Evolutionary conservation across 2,888 invertebrate species (phyloP).

Genomic region (Dascillus cervinus): DNA sequence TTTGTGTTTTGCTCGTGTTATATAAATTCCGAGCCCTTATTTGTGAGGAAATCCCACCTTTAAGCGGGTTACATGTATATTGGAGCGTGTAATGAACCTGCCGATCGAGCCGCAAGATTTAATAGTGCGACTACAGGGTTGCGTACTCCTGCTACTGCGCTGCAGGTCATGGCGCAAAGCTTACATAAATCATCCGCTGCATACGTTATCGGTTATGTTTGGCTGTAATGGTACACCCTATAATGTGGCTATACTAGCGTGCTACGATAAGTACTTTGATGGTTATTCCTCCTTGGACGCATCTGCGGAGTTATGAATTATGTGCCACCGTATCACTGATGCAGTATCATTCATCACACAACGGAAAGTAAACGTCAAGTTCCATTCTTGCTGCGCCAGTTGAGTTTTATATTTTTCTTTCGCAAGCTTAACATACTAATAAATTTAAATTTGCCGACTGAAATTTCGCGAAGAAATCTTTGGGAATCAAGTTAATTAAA

Average conservation of each 20-base stretch:
- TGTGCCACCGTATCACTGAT: neutral
- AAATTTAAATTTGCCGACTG: too few species aligned
- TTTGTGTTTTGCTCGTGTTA: too few species aligned
- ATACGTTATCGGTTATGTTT: neutral
- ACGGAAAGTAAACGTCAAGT: too few species aligned
- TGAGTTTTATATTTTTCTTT: too few species aligned
- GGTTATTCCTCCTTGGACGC: neutral
- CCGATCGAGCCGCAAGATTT: too few species aligned
- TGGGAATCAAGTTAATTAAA: too few species aligned
- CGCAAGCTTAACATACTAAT: too few species aligned
- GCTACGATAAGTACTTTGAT: neutral
- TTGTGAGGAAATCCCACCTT: too few species aligned
- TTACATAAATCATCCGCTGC: conserved; percentile 1
- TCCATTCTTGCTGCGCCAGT: neutral
- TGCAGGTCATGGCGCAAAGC: neutral
- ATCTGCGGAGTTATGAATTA: neutral
- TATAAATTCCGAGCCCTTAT: too few species aligned
- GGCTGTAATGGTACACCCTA: neutral
- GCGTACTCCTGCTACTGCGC: neutral
- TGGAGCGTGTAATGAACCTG: too few species aligned
- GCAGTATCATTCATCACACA: neutral
- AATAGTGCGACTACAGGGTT: neutral
- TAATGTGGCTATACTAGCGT: neutral
- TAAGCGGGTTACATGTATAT: too few species aligned
- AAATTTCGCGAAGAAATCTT: too few species aligned